Conservation (phyloP, 2,113 vertebrate genomes). For the Equus przewalskii region DNA sequence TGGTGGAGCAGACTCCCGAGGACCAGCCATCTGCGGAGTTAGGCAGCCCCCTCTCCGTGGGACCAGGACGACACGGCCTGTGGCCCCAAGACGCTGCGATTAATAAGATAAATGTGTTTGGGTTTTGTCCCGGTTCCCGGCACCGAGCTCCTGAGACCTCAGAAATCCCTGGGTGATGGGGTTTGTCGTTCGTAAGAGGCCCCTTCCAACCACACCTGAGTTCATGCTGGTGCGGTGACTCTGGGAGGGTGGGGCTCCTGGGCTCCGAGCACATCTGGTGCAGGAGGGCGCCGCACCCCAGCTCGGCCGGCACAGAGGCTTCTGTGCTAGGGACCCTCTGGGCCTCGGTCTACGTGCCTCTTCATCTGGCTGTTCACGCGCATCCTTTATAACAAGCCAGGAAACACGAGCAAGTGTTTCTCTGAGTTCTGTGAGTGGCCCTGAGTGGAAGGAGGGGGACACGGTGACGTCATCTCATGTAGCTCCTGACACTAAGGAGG, state of each 20-base stretch:
- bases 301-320: not conserved
- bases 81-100: not conserved
- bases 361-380: accelerated
- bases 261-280: too few relatives aligned
- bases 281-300: not conserved
- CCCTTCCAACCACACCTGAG: not conserved
- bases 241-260: not conserved
- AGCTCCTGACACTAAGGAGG: not conserved
- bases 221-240: not conserved
- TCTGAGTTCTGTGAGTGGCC: not conserved
- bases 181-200: not conserved
- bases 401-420: not conserved
- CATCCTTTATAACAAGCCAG: not conserved
- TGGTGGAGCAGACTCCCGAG: too few relatives aligned
- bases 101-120: not conserved
- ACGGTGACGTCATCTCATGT: not conserved
- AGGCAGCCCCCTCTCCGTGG: not conserved
- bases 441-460: not conserved
- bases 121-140: not conserved
- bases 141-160: not conserved
- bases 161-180: not conserved
- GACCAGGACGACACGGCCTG: not conserved
- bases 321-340: not conserved
- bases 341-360: accelerated
- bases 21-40: too few relatives aligned